A percentile compares a stretch with the other conserved stretches of the same genome.
Evolutionary conservation across 2,797 vertebrate species (phyloP).

Genomic region (Sebastolobus alascanus): DNA sequence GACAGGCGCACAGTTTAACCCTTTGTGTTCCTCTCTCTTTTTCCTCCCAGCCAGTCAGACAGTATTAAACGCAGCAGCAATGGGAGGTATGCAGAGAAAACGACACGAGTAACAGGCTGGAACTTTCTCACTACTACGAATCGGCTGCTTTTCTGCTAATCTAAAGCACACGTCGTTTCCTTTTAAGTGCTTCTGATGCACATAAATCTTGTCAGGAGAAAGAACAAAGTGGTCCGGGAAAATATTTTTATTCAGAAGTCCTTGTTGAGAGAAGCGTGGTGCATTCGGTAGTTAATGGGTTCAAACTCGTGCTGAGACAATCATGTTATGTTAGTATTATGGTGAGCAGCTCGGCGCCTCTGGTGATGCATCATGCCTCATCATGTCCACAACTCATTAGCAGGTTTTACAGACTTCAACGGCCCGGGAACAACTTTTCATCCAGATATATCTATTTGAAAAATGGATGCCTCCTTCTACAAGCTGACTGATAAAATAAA

Average conservation of each 20-base stretch:
- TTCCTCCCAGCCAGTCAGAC: constrained; percentile 38
- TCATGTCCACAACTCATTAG: constrained; percentile 49
- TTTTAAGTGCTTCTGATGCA: background rate
- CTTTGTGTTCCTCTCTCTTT: constrained; percentile 55
- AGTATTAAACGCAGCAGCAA: constrained; percentile 35
- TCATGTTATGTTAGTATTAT: constrained; percentile 21
- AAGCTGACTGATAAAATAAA: background rate
- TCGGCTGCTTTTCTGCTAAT: constrained; percentile 12
- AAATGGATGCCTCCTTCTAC: background rate
- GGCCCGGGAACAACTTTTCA: constrained; percentile 23
- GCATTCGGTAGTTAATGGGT: background rate
- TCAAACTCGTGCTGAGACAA: constrained; percentile 24
- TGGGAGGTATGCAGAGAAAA: constrained; percentile 35
- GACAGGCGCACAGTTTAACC: constrained; percentile 75
- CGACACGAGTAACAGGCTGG: constrained; percentile 25
- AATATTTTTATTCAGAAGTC: background rate
- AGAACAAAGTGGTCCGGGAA: background rate
- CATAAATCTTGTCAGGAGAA: background rate
- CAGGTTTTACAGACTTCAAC: constrained; percentile 24
- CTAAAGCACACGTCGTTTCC: constrained; percentile 18
- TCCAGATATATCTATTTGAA: constrained; percentile 1
- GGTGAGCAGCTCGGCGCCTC: constrained; percentile 25
- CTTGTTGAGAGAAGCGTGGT: background rate
- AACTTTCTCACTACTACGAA: constrained; percentile 12
- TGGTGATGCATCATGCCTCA: constrained; percentile 37